Evolutionary conservation across 2,797 vertebrate species (phyloP), one percentile per base, ranked within the genome.

Genomic region (Pangasius mekongensis): DNA sequence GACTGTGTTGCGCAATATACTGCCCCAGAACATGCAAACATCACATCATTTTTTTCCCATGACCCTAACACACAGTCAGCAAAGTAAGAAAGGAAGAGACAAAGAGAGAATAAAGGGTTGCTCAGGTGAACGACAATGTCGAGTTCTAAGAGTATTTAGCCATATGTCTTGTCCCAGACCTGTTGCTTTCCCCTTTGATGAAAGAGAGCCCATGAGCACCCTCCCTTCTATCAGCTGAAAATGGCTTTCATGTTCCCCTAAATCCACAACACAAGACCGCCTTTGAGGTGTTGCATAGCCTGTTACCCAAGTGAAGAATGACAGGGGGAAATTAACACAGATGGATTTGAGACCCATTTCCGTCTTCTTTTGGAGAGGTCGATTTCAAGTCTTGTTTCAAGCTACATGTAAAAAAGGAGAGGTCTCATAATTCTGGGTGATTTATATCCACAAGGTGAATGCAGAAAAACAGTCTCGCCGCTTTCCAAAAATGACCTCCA

Each of bases 401-500:
- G 89, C 90, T 90, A 91, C 91, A 91, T 67, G 80, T 83, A 86
- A 87, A 84, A 84, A 90, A 20, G 58, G 62, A 87, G 86, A 87
- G 81, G 83, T 73, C 81, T 91, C 91, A 92, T 94, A 92, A 94
- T 94, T 95, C 90, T 47, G 73, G 36, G 27, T 92, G 94, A 95
- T 95, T 95, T 94, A 95, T 94, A 89, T 87, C 73, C 62, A 91
- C 88, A 73, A 24, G 86, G 82, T 91, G 39, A 80, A 89, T 88
- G 91, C 88, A 91, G 82, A 93, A 92, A 93, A 94, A 93, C 92
- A 92, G 90, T 47, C 85, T n/a, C 69, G 67, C 92, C 78, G 83
- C 82, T 87, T 91, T 93, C 92, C 87, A 90, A 88, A 84, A 94
- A 94, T 89, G 86, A 91, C 81, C 90, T 93, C 94, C 88, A 20